Percentiles rank a stretch among this genome's conserved stretches.
Conservation (phyloP, 1,140 invertebrate species). For the Venustaconcha ellipsiformis region DNA sequence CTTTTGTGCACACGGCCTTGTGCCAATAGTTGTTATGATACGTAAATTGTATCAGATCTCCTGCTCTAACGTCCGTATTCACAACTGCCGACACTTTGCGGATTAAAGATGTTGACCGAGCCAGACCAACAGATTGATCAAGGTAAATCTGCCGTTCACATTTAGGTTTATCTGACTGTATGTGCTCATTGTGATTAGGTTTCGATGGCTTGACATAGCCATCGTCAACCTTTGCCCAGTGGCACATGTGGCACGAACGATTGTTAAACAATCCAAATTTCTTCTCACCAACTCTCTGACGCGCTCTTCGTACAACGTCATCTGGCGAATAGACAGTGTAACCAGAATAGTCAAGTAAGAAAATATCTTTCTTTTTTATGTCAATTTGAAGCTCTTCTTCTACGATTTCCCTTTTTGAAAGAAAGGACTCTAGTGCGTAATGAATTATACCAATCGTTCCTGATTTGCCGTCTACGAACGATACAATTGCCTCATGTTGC, state of each 20-base stretch:
- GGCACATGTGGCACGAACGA: slow-evolving; percentile 25
- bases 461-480: not conserved
- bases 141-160: not conserved
- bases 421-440: slow-evolving; percentile 4
- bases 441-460: slow-evolving; percentile 6
- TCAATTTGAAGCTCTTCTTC: slow-evolving; percentile 8
- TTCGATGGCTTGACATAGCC: too few relatives aligned
- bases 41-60: slow-evolving; percentile 14
- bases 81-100: slow-evolving; percentile 6
- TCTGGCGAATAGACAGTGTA: slow-evolving; percentile 13
- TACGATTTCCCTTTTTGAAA: slow-evolving; percentile 4
- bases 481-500: not conserved
- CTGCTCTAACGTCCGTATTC: slow-evolving; percentile 9
- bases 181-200: too few relatives aligned
- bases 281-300: slow-evolving; percentile 18
- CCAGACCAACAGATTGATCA: not conserved
- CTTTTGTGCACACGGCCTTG: slow-evolving; percentile 14
- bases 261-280: slow-evolving; percentile 23
- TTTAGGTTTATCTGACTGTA: too few relatives aligned
- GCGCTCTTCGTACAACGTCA: slow-evolving; percentile 9
- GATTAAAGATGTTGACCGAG: not conserved
- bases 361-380: not conserved
- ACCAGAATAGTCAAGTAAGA: slow-evolving; percentile 5
- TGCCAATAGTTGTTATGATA: slow-evolving; percentile 2
- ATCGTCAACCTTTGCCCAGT: slow-evolving; percentile 25